Percentiles rank a stretch among this genome's conserved stretches.
phyloP scores from a whole-genome alignment of 2,888 invertebrate species.

The Dendrolimus pini region DNA sequence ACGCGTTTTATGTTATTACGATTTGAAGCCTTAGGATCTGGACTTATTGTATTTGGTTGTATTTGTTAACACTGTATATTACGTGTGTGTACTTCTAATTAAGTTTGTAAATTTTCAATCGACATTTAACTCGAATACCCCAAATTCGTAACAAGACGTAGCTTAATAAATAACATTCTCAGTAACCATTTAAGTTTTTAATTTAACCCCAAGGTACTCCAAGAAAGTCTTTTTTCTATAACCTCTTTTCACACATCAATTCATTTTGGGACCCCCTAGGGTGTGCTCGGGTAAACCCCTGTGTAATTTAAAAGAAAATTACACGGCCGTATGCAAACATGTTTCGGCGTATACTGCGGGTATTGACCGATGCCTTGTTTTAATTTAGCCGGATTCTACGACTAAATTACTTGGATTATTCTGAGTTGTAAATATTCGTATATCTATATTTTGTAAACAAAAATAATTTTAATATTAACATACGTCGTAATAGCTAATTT shows the following conservation, averaged over 20 bases:
- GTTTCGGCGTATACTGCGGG: not conserved
- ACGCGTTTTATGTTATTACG: too few species aligned
- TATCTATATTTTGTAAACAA: too few species aligned
- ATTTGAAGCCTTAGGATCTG: too few species aligned
- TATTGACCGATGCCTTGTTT: not conserved
- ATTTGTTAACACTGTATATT: too few species aligned
- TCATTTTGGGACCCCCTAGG: not conserved
- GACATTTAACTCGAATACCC: too few species aligned
- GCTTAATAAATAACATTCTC: too few species aligned
- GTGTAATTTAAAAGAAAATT: conserved; percentile 8
- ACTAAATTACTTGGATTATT: not conserved
- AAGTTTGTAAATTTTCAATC: too few species aligned
- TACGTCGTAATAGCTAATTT: too few species aligned
- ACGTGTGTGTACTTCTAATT: too few species aligned
- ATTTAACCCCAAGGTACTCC: not conserved
- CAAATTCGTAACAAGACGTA: too few species aligned
- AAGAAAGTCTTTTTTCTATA: not conserved
- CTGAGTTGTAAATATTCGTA: not conserved
- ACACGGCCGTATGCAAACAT: conserved; percentile 1
- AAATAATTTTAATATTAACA: too few species aligned
- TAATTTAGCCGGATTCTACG: not conserved
- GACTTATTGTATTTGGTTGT: too few species aligned
- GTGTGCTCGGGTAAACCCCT: not conserved
- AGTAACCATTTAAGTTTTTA: not conserved
- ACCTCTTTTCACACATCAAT: not conserved